Conservation (phyloP, 2,113 vertebrate genomes). For the Oceanodroma tethys region DNA sequence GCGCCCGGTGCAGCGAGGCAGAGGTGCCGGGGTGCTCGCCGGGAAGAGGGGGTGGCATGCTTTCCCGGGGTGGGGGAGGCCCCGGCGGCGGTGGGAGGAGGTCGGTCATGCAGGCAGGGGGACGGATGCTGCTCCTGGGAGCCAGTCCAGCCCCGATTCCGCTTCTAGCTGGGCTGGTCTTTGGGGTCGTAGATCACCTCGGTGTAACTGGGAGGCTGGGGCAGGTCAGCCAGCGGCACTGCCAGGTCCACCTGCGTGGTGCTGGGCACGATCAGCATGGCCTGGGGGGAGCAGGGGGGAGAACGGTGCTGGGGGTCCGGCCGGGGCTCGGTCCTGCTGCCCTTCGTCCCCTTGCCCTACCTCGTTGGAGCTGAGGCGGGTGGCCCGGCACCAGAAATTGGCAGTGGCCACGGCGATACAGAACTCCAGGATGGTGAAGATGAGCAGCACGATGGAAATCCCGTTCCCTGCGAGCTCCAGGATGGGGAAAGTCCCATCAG, state of each 20-base stretch:
- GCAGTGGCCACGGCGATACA: conserved; percentile 25
- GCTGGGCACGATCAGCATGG: conserved; percentile 51
- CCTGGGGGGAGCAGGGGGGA: neutral
- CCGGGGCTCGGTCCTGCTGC: neutral
- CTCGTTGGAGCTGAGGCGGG: conserved; percentile 26
- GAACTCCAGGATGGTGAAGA: conserved; percentile 63
- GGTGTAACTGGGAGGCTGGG: conserved; percentile 33
- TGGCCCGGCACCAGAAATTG: conserved; percentile 47
- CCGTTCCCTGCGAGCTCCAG: conserved; percentile 48
- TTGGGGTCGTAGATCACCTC: conserved; percentile 1
- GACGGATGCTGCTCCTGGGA: neutral
- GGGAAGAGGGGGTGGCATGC: neutral
- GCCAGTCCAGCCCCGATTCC: neutral
- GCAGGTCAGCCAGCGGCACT: neutral
- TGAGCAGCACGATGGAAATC: conserved; percentile 56
- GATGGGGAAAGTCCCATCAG: neutral
- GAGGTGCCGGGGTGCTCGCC: neutral
- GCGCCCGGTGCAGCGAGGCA: neutral
- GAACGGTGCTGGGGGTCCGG: neutral
- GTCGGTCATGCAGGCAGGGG: neutral
- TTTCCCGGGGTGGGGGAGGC: neutral
- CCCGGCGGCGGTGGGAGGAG: neutral
- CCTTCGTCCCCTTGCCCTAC: neutral
- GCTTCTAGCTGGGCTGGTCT: neutral
- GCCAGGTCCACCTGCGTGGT: neutral